Evolutionary conservation across 37 sponge, comb jelly and placozoan species (phyloP).

Genomic region (Mnemiopsis leidyi): DNA sequence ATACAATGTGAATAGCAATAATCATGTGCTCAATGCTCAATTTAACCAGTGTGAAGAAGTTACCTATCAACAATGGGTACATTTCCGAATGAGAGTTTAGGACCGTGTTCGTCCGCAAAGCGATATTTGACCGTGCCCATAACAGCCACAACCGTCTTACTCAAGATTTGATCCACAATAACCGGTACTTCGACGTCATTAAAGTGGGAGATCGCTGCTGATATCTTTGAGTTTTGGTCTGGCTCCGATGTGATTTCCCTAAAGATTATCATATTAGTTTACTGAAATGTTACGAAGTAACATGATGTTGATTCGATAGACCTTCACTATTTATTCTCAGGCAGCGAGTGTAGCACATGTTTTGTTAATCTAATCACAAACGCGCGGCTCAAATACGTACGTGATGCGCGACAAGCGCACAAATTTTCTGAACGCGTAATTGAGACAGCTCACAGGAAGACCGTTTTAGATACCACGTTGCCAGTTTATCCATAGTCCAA

Average conservation of each 20-base stretch:
- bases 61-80: slow-evolving; percentile 27
- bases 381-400: too few relatives aligned
- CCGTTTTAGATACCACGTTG: neutral
- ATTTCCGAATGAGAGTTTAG: neutral
- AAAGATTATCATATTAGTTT: too few relatives aligned
- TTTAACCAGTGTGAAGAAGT: too few relatives aligned
- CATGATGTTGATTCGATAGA: too few relatives aligned
- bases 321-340: too few relatives aligned
- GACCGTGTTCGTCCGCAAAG: neutral
- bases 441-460: neutral
- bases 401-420: neutral
- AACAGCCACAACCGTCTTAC: neutral
- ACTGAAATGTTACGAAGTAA: neutral
- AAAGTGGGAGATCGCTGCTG: neutral
- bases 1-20: too few relatives aligned
- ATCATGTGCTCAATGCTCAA: too few relatives aligned
- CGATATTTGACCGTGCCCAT: slow-evolving; percentile 10
- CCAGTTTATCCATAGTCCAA: neutral
- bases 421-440: neutral
- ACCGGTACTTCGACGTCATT: neutral
- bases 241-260: neutral
- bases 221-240: neutral
- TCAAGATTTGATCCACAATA: neutral
- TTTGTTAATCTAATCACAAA: too few relatives aligned
- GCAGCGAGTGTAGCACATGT: too few relatives aligned